Base-by-base conservation (phyloP, 2,888 invertebrate species). In the Atethmia centrago region DNA sequence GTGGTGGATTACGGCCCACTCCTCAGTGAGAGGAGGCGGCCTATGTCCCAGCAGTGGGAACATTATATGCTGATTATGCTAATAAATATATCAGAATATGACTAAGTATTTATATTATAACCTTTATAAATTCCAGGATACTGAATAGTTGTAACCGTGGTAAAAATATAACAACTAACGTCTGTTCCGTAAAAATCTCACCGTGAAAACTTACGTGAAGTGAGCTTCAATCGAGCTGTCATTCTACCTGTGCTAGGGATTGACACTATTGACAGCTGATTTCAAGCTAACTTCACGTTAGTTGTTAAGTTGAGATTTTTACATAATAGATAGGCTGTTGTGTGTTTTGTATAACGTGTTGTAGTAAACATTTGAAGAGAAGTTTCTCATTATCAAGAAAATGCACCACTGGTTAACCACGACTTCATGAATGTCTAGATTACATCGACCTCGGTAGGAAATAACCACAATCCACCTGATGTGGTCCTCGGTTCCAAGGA, bases 381-480 rank as follows among this genome's bases (percentile, higher is more conserved):
- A 49, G 49, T 21, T 10, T 49, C 49, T 49, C 49, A 49, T 21
- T 49, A 21, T 10, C 21, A 49, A 49, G n/a, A 51, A n/a, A 12
- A 51, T 51, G 51, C n/a, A 51, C 12, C 51, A 51, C 51, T 51
- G 51, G 51, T 51, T 51, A 12, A 51, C n/a, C 31, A 36, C 19
- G 8, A 28, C 25, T 36, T 36, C 8, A 69, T 25, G 19, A 9
- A 67, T 31, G 40, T 59, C n/a, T 21, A 77, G 19, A 79, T 53
- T 25, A 51, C 28, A 19, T 25, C 9, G 53, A 25, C 21, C 19
- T 45, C n/a, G 2, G 7, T 2, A 61, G 51, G 59, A 77, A 59
- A 77, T 55, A 61, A 25, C 47, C 1, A n/a, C 25, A 51, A 61
- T 61, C 49, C 47, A 65, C 42, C 42, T 55, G 74, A 65, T 61